phyloP scores from a whole-genome alignment of 2,888 invertebrate species.

The Phortica okadai region DNA sequence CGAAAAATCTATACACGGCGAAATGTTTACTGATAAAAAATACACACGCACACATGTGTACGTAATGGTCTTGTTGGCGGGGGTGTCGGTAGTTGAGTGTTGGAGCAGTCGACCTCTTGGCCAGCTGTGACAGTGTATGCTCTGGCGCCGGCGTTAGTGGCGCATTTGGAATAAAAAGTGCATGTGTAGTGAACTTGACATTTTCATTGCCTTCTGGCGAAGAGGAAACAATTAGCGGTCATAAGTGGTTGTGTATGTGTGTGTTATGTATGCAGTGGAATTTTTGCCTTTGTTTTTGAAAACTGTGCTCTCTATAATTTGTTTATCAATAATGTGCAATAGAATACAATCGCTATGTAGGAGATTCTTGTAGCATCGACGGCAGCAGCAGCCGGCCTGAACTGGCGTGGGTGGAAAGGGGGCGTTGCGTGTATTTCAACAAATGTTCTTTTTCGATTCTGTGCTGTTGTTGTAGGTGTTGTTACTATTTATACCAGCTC shows the following conservation, averaged over 20 bases:
- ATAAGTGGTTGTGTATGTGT: neutral
- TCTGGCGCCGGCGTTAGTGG: neutral
- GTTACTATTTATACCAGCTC: neutral
- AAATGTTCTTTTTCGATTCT: conserved; percentile 5
- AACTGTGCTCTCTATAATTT: neutral
- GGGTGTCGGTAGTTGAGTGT: conserved; percentile 36
- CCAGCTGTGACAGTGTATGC: neutral
- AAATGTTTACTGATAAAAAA: conserved; percentile 54
- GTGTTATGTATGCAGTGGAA: neutral
- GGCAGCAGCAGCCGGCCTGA: neutral
- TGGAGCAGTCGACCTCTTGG: neutral
- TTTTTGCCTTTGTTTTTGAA: neutral
- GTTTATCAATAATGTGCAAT: neutral
- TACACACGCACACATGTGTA: conserved; percentile 24
- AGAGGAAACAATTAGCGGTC: neutral
- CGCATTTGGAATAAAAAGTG: conserved; percentile 22
- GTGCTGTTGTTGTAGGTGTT: neutral
- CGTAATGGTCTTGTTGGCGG: conserved; percentile 47
- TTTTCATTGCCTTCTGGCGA: conserved; percentile 18
- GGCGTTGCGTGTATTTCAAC: conserved; percentile 13
- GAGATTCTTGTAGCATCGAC: neutral
- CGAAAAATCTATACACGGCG: conserved; percentile 59
- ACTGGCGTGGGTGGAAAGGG: conserved; percentile 5
- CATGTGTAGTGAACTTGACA: conserved; percentile 33
- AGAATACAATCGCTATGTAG: neutral